Percentiles rank a stretch among this genome's conserved stretches.
phyloP scores from a whole-genome alignment of 2,888 invertebrate species.

The Sphecodes monilicornis region DNA sequence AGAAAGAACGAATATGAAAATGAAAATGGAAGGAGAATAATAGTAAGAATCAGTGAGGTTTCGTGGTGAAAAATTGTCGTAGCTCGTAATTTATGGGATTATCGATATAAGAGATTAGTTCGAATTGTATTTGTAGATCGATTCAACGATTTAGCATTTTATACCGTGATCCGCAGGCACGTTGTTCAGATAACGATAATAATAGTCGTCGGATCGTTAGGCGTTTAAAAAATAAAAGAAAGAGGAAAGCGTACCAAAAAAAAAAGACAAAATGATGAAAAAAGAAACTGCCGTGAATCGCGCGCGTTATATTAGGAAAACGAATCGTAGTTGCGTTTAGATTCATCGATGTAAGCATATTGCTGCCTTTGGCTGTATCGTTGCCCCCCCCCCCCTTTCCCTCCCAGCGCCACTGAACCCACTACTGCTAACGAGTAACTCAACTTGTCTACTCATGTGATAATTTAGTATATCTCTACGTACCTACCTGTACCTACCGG shows the following conservation, averaged over 20 bases:
- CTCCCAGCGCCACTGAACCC: conserved; percentile 54
- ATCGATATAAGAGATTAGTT: conserved; percentile 25
- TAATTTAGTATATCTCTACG: conserved; percentile 82
- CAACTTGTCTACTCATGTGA: conserved; percentile 82
- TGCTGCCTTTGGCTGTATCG: conserved; percentile 83
- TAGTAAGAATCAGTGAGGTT: background rate
- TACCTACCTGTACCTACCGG: conserved; percentile 78
- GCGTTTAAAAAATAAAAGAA: background rate
- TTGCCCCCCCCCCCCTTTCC: conserved; percentile 75
- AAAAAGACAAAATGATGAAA: background rate
- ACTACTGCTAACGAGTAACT: conserved; percentile 82
- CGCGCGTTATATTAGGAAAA: conserved; percentile 40
- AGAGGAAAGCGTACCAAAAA: background rate
- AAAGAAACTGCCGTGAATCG: conserved; percentile 39
- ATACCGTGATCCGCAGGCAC: conserved; percentile 33
- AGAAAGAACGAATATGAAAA: background rate
- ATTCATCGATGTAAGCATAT: conserved; percentile 77
- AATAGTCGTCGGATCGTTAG: conserved; percentile 32
- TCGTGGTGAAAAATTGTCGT: background rate
- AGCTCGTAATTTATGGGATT: conserved; percentile 14
- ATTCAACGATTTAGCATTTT: conserved; percentile 44
- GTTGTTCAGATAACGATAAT: conserved; percentile 21
- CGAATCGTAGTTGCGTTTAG: conserved; percentile 70
- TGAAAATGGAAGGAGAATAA: too few relatives aligned
- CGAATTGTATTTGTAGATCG: conserved; percentile 15